These are phyloP conservation scores for Aeoliscus strigatus DNA, from an alignment of 2,797 vertebrate species.

Conservation along the genomic window DNA sequence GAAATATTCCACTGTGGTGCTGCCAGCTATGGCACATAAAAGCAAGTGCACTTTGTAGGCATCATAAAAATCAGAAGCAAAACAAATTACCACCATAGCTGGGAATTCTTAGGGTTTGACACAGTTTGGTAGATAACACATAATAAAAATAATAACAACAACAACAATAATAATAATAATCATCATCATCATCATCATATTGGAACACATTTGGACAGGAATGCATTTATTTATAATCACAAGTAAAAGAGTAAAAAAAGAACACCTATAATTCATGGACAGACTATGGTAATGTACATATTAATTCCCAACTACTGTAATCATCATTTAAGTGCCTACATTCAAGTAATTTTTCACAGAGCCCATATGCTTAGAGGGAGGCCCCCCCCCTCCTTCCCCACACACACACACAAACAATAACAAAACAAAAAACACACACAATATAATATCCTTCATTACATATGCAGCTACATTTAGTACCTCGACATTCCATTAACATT, in stretches of 20 bases:
- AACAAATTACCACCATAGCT: no score
- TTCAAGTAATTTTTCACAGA: conserved; percentile 80
- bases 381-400: conserved; percentile 16
- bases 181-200: no score
- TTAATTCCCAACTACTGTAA: conserved; percentile 55
- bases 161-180: no score
- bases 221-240: conserved; percentile 66
- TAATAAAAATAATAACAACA: no score
- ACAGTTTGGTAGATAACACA: no score
- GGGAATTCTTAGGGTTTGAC: no score
- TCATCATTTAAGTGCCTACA: conserved; percentile 76
- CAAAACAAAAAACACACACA: no score
- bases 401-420: no score
- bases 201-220: not conserved
- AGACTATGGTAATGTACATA: conserved; percentile 55
- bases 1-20: not conserved
- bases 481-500: not conserved
- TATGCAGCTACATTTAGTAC: conserved; percentile 22
- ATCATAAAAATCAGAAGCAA: no score
- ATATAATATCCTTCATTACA: conserved; percentile 50
- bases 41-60: no score
- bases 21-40: no score
- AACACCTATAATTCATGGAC: conserved; percentile 47
- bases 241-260: conserved; percentile 64
- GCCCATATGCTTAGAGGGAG: conserved; percentile 24